Evolutionary conservation across 2,888 invertebrate genomes (phyloP).

Genomic region (Aromia moschata): DNA sequence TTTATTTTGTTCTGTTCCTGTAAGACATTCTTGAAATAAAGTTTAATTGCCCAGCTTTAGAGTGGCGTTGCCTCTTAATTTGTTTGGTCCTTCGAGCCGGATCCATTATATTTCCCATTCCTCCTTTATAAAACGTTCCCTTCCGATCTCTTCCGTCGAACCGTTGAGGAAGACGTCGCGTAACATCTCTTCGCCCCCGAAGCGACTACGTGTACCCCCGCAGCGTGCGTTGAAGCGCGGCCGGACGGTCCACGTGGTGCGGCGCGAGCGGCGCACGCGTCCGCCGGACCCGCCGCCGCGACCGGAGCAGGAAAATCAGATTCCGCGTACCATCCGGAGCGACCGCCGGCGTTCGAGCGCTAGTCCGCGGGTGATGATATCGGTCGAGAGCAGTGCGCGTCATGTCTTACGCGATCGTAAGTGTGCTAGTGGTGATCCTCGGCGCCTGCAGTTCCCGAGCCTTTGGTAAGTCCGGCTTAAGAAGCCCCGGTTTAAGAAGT

Average conservation of each 20-base stretch:
- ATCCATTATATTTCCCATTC: no score
- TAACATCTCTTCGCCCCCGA: conserved; percentile 5
- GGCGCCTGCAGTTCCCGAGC: background rate
- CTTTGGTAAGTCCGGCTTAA: conserved; percentile 6
- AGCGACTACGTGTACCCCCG: background rate
- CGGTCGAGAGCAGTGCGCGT: conserved; percentile 15
- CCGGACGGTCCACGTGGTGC: conserved; percentile 19
- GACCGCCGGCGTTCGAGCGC: conserved; percentile 19
- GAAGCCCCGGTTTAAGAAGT: no score
- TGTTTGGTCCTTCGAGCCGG: no score
- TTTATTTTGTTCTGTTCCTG: no score
- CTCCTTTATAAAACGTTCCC: no score
- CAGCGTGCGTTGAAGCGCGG: conserved; percentile 1
- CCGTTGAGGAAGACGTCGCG: no score
- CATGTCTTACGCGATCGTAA: conserved; percentile 13
- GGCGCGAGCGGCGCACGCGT: conserved; percentile 2
- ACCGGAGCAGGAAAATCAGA: conserved; percentile 34
- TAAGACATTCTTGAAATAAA: no score
- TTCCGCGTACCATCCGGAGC: conserved; percentile 42
- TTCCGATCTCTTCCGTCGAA: no score
- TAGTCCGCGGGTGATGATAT: conserved; percentile 22
- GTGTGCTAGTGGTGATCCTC: conserved; percentile 8
- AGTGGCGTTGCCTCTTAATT: no score
- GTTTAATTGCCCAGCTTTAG: no score
- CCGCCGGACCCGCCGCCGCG: conserved; percentile 7